Evolutionary conservation across 1,140 invertebrate genomes (phyloP), one percentile per base, ranked within the genome.

Genomic region (Leptinotarsa undecemlineata): DNA sequence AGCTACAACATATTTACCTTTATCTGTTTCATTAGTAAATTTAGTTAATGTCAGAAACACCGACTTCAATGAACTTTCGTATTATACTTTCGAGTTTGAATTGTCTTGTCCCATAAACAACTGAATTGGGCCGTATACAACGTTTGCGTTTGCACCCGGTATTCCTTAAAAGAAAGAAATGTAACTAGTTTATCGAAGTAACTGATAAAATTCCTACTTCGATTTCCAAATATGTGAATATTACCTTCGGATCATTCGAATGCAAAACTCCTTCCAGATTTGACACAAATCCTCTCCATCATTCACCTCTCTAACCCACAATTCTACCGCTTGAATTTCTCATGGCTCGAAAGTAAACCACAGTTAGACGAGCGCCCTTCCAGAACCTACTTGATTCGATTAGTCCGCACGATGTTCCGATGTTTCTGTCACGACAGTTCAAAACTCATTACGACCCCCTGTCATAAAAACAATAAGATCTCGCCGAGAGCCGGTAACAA

Each of bases 401-500:
- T 68, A 68, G 33, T 13, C 4, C 4, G n/a, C 66, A 68, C 66
- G 66, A 68, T 68, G 23, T 42, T 68, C 23, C 23, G 23, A 42
- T 68, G 66, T 68, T 68, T 68, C 66, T 68, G 23, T 68, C 66
- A 68, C 66, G 66, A 47, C 23, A 68, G 23, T 68, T 66, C 63
- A 33, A 66, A 66, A 66, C 63, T 66, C 63, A 66, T 66, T 66
- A 66, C 63, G 63, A 33, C 20, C 63, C 63, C 63, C 21, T 66
- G 63, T 66, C 63, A 66, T 66, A 66, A 66, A 66, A 66, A 66
- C 63, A 33, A 66, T 66, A 66, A 66, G 26, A 33, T 66, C 63
- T 33, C 63, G 15, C n/a, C 5, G 20, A 66, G 20, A 6, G 63
- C 20, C 20, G 15, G 21, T 21, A 66, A 33, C n/a, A 66, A 66